Evolutionary conservation across 2,888 invertebrate species (phyloP), one percentile per base, ranked within the genome.

Genomic region (Adela reaumurella): DNA sequence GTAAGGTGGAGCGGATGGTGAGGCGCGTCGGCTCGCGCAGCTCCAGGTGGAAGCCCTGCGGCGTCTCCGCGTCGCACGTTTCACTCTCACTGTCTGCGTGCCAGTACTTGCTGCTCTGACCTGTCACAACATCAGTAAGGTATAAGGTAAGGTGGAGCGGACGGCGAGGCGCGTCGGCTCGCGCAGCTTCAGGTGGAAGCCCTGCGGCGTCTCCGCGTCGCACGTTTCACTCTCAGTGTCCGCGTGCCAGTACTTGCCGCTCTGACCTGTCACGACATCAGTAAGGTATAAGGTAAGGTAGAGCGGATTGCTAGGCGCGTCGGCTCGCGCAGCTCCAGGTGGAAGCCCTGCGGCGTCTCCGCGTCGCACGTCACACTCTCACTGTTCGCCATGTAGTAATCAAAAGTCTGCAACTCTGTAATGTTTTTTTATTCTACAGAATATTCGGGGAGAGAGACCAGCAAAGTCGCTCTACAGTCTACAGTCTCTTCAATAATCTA

Each of bases 61-160:
- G 89, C 17, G 82, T 68, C 61, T 94, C 93, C 19, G 90, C 85
- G 70, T 95, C 96, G 51, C 94, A 92, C 29, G 88, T 85, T 49
- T 97, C 88, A 48, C 88, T 85, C 69, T 96, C 96, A 59, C 89
- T 88, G 65, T 92, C 91, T 49, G 92, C 88, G 68, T 92, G 89
- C 95, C 96, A 96, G 77, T 94, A 97, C 68, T 94, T 94, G 61
- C 92, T 92, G 74, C 92, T 94, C 67, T 90, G 89, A 57, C 94
- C 94, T 94, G 72, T n/a, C n/a, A n/a, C 17, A 73, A 8, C 35
- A 14, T 14, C 8, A 35, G 14, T 14, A 35, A 35, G n/a, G n/a
- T n/a, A n/a, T n/a, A n/a, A n/a, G n/a, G n/a, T n/a, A n/a, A n/a
- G 52, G 80, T 79, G 50, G 87, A 86, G 74, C 90, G 93, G 76